Evolutionary conservation across 2,888 invertebrate species (phyloP), one percentile per base, ranked within the genome.

Genomic region (Spodoptera picta): DNA sequence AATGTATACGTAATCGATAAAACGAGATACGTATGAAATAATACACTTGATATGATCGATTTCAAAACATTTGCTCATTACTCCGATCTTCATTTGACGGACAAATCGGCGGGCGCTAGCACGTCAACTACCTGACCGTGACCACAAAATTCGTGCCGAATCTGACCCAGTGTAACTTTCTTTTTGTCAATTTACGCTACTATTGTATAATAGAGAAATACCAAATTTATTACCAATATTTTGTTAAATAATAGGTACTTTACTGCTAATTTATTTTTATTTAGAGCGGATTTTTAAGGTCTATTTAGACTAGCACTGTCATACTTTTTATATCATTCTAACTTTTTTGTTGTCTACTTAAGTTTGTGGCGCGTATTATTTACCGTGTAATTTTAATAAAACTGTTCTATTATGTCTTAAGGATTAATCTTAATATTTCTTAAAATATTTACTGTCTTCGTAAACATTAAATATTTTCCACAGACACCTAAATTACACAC

Each of bases 61-160:
- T 71, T 58, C 11, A 57, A 47, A 71, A 48, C 24, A 65, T 49
- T 53, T 14, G 1, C n/a, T 42, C 27, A 55, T 51, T 56, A 46
- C 12, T 36, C 31, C 36, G 27, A 41, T 31, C 31, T 62, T 51
- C 44, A 63, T 11, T 42, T 23, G 4, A 27, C 36, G 54, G 45
- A 23, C 53, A 24, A 46, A 49, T 46, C 55, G 44, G 46, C 52
- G 27, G 12, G 49, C 52, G 6, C 50, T 48, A 42, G 19, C 36
- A 60, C 52, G 53, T 57, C 49, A 79, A 60, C 72, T 86, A 87
- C 83, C 88, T 91, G 90, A 89, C 91, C 91, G 89, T 91, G 91
- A 90, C 91, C 90, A 89, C 87, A 84, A 85, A 85, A 84, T 87
- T 87, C 84, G 87, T 87, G 86, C 82, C 87, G 78, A 89, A 87